phyloP scores from a whole-genome alignment of 2,888 invertebrate species.

The Biston betularia region DNA sequence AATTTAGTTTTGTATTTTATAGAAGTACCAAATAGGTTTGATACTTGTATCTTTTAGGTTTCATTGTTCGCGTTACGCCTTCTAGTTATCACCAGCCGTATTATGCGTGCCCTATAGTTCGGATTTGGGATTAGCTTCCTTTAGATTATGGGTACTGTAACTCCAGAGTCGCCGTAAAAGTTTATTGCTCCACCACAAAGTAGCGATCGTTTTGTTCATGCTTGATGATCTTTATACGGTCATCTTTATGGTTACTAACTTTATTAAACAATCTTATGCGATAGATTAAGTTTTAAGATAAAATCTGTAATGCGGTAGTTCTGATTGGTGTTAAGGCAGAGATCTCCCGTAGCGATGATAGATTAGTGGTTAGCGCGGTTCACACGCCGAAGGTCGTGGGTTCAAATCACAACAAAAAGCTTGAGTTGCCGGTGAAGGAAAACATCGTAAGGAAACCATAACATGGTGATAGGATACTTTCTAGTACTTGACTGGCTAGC shows the following conservation, averaged over 20 bases:
- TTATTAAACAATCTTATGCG: slow-evolving; percentile 19
- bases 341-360: too few relatives aligned
- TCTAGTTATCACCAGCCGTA: slow-evolving; percentile 2
- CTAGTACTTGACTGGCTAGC: too few relatives aligned
- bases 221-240: slow-evolving; percentile 20
- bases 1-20: too few relatives aligned
- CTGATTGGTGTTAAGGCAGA: background rate
- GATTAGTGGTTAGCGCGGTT: too few relatives aligned
- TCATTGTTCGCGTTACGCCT: slow-evolving; percentile 1
- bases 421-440: too few relatives aligned
- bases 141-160: slow-evolving; percentile 2
- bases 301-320: background rate
- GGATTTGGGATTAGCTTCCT: slow-evolving; percentile 14
- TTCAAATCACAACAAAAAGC: too few relatives aligned
- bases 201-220: slow-evolving; percentile 21
- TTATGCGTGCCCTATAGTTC: slow-evolving; percentile 15
- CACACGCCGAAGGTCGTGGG: too few relatives aligned
- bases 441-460: too few relatives aligned
- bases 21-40: too few relatives aligned
- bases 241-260: slow-evolving; percentile 18
- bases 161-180: slow-evolving; percentile 17
- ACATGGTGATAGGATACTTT: too few relatives aligned
- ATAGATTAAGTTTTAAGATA: slow-evolving; percentile 7
- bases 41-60: background rate
- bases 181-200: slow-evolving; percentile 22